Conservation (phyloP, 1,140 invertebrate species). For the Dreissena rostriformis region DNA sequence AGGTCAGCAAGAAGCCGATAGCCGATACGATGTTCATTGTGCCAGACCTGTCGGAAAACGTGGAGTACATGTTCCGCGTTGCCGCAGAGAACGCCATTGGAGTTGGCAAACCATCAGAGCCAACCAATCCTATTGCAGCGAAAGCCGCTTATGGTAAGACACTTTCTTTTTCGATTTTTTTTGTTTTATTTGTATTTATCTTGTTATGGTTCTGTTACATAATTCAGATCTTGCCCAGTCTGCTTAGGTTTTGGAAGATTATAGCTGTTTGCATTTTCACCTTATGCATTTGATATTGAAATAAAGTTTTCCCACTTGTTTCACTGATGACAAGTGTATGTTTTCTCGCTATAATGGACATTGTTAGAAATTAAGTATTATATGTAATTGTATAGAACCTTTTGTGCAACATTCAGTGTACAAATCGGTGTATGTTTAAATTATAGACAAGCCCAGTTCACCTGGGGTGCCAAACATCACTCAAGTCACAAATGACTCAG, state of each 20-base stretch:
- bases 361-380: too few relatives aligned
- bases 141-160: slow-evolving; percentile 94
- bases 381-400: too few relatives aligned
- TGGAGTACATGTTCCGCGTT: slow-evolving; percentile 98
- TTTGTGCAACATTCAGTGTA: too few relatives aligned
- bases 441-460: slow-evolving; percentile 81
- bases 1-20: slow-evolving; percentile 85
- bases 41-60: slow-evolving; percentile 94
- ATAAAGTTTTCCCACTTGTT: too few relatives aligned
- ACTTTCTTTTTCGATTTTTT: slow-evolving; percentile 81
- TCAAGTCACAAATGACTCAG: slow-evolving; percentile 95
- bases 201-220: too few relatives aligned
- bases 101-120: slow-evolving; percentile 94
- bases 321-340: too few relatives aligned
- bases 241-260: too few relatives aligned
- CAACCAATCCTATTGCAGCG: slow-evolving; percentile 92
- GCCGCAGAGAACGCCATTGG: slow-evolving; percentile 97
- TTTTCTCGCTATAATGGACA: too few relatives aligned
- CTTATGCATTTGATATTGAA: too few relatives aligned
- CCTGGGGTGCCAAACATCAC: slow-evolving; percentile 87
- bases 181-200: background rate
- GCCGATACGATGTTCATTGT: slow-evolving; percentile 87
- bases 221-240: too few relatives aligned
- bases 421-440: background rate
- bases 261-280: too few relatives aligned